A percentile compares a stretch with the other conserved stretches of the same genome.
Conservation (phyloP, 2,797 vertebrate species). For the Euthynnus affinis region DNA sequence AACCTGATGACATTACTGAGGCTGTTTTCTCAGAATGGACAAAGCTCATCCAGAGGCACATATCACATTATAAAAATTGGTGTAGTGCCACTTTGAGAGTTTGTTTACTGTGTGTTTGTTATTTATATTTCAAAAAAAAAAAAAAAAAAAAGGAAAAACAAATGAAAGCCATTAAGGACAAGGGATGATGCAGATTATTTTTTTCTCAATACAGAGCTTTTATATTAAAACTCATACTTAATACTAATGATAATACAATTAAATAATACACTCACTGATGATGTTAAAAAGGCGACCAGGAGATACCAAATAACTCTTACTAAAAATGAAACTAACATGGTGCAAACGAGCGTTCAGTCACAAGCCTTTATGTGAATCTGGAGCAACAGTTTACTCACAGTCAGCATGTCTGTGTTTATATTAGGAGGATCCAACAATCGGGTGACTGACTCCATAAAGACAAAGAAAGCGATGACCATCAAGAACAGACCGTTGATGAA, state of each 20-base stretch:
- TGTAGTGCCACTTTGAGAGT: neutral
- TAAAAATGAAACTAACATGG: neutral
- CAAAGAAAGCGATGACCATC: constrained; percentile 98
- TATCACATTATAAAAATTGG: neutral
- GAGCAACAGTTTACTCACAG: constrained; percentile 86
- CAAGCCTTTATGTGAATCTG: neutral
- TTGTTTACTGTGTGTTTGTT: neutral
- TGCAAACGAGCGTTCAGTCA: neutral
- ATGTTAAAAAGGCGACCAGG: neutral
- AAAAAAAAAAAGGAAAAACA: too few relatives aligned
- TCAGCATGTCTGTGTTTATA: constrained; percentile 98
- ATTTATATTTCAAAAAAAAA: too few relatives aligned
- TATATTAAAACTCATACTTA: too few relatives aligned
- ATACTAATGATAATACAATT: too few relatives aligned
- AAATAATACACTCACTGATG: too few relatives aligned
- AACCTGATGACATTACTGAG: too few relatives aligned
- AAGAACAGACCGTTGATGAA: constrained; percentile 99
- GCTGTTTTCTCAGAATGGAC: too few relatives aligned
- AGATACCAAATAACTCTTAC: neutral
- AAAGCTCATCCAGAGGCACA: too few relatives aligned
- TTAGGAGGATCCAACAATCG: constrained; percentile 96
- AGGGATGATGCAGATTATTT: too few relatives aligned
- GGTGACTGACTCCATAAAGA: constrained; percentile 96
- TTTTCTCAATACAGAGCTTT: too few relatives aligned
- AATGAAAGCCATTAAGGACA: neutral